Base-by-base conservation (phyloP, 2,888 invertebrate species). In the Odontothrips loti region DNA sequence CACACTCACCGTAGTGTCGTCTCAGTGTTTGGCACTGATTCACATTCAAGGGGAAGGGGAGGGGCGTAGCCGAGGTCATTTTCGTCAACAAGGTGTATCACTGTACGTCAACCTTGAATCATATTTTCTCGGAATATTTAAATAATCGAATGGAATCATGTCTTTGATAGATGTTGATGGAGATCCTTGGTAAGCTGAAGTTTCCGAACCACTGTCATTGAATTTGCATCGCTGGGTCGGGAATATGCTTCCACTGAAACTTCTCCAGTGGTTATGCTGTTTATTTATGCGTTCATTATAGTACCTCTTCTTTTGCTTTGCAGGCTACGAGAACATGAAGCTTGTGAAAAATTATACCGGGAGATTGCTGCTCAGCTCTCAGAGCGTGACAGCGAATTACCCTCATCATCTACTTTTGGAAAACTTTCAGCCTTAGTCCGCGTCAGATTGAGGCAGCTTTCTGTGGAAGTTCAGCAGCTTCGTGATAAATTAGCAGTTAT, bases 271-370 rank as follows among this genome's bases (percentile, higher is more conserved):
- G n/a, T 29, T 12, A 58, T 75, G 6, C 75, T 29, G n/a, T 47
- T 75, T 80, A 34, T 80, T 29, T 29, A 81, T 75, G 27, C 34
- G 81, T 79, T 80, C 8, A 10, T 47, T 27, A 8, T 27, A n/a
- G n/a, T n/a, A n/a, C n/a, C 1, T 47, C 29, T n/a, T 47, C 47
- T 80, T 81, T 6, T 81, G 81, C 83, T 83, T 83, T 85, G 75
- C 83, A 93, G 93, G 93, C 87, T 92, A 20, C 86, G 89, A 0
- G 93, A 93, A 85, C 90, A 91, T 86, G 92, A 92, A 84, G 90
- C 91, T 0, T 93, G 93, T 84, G 91, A 92, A 84, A 90, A 90
- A 82, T 86, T 93, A 34, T 90, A 90, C 84, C 88, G 91, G 79
- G 90, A 92, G 84, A 91, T 93, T 80, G 90, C 91, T 87, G 90